These are phyloP conservation scores for Drosophila anomalata DNA, from an alignment of 2,888 invertebrate species.

Conservation along the genomic window DNA sequence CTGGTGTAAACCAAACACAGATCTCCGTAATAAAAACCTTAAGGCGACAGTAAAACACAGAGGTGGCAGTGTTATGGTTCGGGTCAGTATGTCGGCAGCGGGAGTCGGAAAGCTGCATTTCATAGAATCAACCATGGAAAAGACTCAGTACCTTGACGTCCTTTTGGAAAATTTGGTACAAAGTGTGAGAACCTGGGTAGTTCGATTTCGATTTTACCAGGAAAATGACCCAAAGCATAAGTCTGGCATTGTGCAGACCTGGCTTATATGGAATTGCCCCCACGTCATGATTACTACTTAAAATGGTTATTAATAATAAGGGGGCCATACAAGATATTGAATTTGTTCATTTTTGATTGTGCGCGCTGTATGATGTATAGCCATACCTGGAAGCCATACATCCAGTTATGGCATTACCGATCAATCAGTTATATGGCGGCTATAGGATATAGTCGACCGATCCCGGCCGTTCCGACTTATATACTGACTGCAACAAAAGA, in stretches of 20 bases:
- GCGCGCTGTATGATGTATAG: too few species aligned
- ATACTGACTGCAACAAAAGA: too few species aligned
- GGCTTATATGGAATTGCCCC: background rate
- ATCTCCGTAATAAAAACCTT: background rate
- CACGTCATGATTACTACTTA: background rate
- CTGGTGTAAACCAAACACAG: constrained; percentile 25
- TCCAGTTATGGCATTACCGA: too few species aligned
- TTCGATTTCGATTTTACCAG: background rate
- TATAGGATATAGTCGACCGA: too few species aligned
- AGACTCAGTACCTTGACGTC: background rate
- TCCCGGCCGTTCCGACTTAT: too few species aligned
- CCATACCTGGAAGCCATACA: too few species aligned
- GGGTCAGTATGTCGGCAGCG: constrained; percentile 32
- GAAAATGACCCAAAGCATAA: background rate
- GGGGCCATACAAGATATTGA: too few species aligned
- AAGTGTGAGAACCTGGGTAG: background rate
- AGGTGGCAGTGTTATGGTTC: constrained; percentile 30
- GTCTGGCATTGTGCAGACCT: background rate
- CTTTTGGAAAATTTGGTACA: background rate
- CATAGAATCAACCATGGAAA: background rate
- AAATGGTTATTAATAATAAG: too few species aligned
- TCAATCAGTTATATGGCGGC: too few species aligned
- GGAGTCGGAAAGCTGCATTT: constrained; percentile 15
- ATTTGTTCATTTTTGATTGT: too few species aligned
- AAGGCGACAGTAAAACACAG: constrained; percentile 30